phyloP scores from a whole-genome alignment of 2,113 vertebrate species.

The Gracilinanus agilis region DNA sequence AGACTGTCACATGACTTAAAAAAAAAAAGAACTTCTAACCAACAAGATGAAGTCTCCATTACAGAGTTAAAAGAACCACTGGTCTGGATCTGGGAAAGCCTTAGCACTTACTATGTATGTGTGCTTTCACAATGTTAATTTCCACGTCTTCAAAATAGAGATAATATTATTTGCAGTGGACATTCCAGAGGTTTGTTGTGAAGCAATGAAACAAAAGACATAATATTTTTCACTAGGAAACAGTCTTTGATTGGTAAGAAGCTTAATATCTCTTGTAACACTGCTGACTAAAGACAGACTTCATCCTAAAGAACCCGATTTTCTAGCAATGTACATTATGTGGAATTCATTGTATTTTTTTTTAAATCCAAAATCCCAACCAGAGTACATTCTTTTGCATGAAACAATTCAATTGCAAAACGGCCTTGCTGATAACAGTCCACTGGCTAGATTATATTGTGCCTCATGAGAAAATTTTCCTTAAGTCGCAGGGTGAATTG shows the following conservation, averaged over 20 bases:
- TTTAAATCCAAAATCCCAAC: constrained; percentile 42
- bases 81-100: not conserved
- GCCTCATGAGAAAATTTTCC: constrained; percentile 41
- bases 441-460: constrained; percentile 23
- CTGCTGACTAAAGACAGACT: constrained; percentile 45
- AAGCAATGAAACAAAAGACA: not conserved
- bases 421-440: constrained; percentile 43
- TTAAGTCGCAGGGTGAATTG: constrained; percentile 41
- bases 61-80: not conserved
- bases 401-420: constrained; percentile 49
- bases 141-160: not conserved
- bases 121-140: not conserved
- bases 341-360: not conserved
- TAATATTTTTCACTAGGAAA: constrained; percentile 33
- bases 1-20: not conserved
- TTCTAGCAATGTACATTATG: constrained; percentile 27
- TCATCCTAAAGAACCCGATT: constrained; percentile 28
- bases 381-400: constrained; percentile 63
- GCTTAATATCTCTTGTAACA: constrained; percentile 44
- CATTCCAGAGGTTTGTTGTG: not conserved
- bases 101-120: not conserved
- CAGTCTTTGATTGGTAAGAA: constrained; percentile 25
- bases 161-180: not conserved
- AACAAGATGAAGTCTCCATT: not conserved
- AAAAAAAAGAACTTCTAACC: not conserved